Conservation (phyloP, 2,113 vertebrate genomes). For the Podilymbus podiceps region DNA sequence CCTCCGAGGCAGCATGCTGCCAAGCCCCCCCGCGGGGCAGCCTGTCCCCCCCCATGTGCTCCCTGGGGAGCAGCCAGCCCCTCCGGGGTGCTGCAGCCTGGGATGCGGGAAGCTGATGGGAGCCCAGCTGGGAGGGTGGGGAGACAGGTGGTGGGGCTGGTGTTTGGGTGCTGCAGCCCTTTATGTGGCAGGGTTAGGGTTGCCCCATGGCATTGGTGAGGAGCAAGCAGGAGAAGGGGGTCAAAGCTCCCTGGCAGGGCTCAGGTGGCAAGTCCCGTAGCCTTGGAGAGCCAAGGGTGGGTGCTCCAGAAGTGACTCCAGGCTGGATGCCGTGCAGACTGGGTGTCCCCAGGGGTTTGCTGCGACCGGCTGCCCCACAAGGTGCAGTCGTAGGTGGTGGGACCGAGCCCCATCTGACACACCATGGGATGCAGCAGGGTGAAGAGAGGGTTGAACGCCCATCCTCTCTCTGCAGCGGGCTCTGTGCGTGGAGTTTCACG, state of each 20-base stretch:
- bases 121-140: background rate
- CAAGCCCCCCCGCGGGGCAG: background rate
- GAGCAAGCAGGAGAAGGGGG: background rate
- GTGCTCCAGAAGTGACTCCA: background rate
- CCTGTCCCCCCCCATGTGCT: background rate
- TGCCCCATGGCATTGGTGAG: background rate
- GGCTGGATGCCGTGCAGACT: background rate
- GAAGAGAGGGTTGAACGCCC: accelerated
- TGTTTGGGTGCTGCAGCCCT: background rate
- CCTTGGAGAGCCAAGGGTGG: background rate
- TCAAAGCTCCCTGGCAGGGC: background rate
- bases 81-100: background rate
- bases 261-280: background rate
- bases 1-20: background rate
- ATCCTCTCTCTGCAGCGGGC: background rate
- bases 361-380: background rate
- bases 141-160: too few relatives aligned
- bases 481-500: background rate
- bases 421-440: accelerated
- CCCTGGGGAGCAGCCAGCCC: background rate
- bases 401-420: accelerated
- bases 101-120: background rate
- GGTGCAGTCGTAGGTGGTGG: background rate
- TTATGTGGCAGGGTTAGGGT: background rate
- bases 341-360: background rate